A percentile compares a stretch with the other conserved stretches of the same genome.
Conservation (phyloP, 2,797 vertebrate genomes). For the Paedocypris micromegethes region DNA sequence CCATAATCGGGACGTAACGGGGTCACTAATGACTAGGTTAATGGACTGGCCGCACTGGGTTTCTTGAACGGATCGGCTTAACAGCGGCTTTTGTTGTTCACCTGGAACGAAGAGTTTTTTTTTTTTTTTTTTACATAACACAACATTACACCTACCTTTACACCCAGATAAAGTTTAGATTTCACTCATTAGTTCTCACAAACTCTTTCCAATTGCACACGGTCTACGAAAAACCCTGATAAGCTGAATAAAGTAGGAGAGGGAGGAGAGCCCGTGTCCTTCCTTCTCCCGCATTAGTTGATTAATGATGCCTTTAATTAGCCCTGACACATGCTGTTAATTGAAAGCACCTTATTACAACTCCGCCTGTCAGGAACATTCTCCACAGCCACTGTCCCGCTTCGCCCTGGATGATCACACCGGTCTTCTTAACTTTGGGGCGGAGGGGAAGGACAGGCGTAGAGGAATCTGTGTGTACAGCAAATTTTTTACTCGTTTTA, state of each 20-base stretch:
- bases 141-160: too few relatives aligned
- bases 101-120: too few relatives aligned
- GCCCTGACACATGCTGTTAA: constrained; percentile 64
- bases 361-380: constrained; percentile 63
- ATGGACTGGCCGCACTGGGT: too few relatives aligned
- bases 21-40: too few relatives aligned
- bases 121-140: too few relatives aligned
- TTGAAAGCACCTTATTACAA: constrained; percentile 74
- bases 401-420: constrained; percentile 50
- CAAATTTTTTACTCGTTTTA: too few relatives aligned
- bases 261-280: constrained; percentile 41
- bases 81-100: too few relatives aligned
- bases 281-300: constrained; percentile 54
- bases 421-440: constrained; percentile 2
- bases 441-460: not conserved
- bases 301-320: constrained; percentile 73
- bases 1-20: not conserved
- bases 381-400: constrained; percentile 49
- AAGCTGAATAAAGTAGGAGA: constrained; percentile 32
- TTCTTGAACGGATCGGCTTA: too few relatives aligned
- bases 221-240: constrained; percentile 6
- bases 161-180: too few relatives aligned
- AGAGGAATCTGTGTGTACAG: not conserved
- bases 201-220: constrained; percentile 1
- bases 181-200: too few relatives aligned